Evolutionary conservation across 2,888 invertebrate species (phyloP), one percentile per base, ranked within the genome.

Genomic region (Axea sp.): DNA sequence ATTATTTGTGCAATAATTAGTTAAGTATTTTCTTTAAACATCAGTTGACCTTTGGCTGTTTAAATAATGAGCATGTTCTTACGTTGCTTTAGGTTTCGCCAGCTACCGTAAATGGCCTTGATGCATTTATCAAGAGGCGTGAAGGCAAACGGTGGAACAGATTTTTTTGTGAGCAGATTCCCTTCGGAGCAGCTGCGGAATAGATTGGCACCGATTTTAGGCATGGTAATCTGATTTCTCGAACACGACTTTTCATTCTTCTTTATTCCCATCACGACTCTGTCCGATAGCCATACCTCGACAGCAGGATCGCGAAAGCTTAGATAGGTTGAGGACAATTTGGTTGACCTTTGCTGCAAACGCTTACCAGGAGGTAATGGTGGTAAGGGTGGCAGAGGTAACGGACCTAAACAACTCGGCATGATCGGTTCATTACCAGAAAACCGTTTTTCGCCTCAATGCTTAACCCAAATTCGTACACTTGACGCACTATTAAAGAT

Each of bases 31-130:
- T n/a, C n/a, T n/a, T n/a, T n/a, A n/a, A n/a, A n/a, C n/a, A n/a
- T n/a, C n/a, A n/a, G 8, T 39, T 31, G 51, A 51, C 30, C 57
- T 41, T 19, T 47, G 47, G 7, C 43, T 12, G 19, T 19, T 19
- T 22, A 9, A 49, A 30, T 28, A 49, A 67, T 35, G 6, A 7
- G 22, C 22, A n/a, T 41, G 12, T 69, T 17, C 94, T 93, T 92
- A 94, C 94, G 90, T 90, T 92, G 91, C 84, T 93, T 89, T 77
- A 94, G 91, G 88, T 94, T 94, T 89, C 92, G 93, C 94, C 94
- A 94, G 88, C 93, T 93, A 77, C 93, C 93, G 84, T 93, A 93
- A 80, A 94, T 91, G 73, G 91, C 93, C 80, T 92, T 92, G 77
- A 93, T 92, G 86, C 93, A 94, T 86, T 92, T 92, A 87, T 92